A percentile compares a stretch with the other conserved stretches of the same genome.
Conservation (phyloP, 2,888 invertebrate genomes). For the Ernsta delagoae region DNA sequence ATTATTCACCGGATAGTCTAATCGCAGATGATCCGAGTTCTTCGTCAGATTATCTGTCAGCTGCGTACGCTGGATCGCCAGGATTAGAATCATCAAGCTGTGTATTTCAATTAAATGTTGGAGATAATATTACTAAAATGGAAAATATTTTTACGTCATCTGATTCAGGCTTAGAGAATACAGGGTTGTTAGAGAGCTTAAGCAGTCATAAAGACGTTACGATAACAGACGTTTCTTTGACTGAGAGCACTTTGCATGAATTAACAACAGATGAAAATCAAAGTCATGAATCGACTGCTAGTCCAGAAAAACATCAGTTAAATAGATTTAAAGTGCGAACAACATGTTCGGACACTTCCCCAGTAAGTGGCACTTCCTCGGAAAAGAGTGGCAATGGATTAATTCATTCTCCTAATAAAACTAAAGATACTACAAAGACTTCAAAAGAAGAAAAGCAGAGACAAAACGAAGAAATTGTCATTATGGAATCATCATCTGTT, state of each 20-base stretch:
- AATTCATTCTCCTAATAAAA: conserved; percentile 45
- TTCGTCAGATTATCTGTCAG: conserved; percentile 75
- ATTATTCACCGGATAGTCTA: conserved; percentile 73
- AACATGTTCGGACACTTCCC: conserved; percentile 43
- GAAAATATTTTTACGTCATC: conserved; percentile 71
- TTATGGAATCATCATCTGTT: conserved; percentile 86
- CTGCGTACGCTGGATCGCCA: conserved; percentile 67
- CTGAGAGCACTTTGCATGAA: conserved; percentile 75
- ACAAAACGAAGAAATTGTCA: conserved; percentile 86
- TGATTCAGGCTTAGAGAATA: conserved; percentile 79
- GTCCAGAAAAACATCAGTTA: conserved; percentile 51
- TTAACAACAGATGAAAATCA: conserved; percentile 63
- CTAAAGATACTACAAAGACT: conserved; percentile 57
- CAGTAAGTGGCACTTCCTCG: conserved; percentile 46
- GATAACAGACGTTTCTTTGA: conserved; percentile 67
- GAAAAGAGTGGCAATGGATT: conserved; percentile 49
- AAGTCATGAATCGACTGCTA: conserved; percentile 53
- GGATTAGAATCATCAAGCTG: conserved; percentile 54
- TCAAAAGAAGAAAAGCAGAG: conserved; percentile 86
- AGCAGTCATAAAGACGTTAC: conserved; percentile 71
- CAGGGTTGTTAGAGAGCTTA: conserved; percentile 67
- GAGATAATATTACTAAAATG: conserved; percentile 63
- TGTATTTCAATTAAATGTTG: conserved; percentile 61
- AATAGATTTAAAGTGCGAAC: conserved; percentile 45
- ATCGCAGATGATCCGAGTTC: conserved; percentile 73